phyloP scores from a whole-genome alignment of 2,797 vertebrate species.

The Manis pentadactyla region DNA sequence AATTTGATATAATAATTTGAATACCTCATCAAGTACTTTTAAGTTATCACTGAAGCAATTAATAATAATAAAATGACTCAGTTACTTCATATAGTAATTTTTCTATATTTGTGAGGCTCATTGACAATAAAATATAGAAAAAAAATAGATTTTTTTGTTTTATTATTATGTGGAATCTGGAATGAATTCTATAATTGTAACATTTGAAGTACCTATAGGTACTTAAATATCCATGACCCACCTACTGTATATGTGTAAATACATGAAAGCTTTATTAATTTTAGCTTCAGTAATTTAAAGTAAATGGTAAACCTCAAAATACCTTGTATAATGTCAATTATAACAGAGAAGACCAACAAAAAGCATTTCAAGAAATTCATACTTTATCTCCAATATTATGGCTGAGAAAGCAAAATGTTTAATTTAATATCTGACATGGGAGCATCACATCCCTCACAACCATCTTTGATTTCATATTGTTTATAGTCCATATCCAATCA shows the following conservation, averaged over 20 bases:
- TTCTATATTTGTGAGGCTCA: background rate
- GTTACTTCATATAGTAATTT: background rate
- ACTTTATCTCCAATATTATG: background rate
- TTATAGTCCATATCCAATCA: constrained; percentile 3
- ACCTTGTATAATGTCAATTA: background rate
- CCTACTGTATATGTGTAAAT: background rate
- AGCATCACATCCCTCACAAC: background rate
- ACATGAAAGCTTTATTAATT: background rate
- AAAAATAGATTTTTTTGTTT: background rate
- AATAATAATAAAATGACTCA: background rate
- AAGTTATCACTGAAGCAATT: background rate
- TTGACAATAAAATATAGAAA: constrained; percentile 6
- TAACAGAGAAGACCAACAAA: constrained; percentile 15
- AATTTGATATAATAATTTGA: constrained; percentile 30
- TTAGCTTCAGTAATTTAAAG: background rate
- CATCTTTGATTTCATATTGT: background rate
- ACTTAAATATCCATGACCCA: background rate
- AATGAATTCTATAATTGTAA: background rate
- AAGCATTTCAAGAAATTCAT: background rate
- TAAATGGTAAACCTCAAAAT: background rate
- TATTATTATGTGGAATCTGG: background rate
- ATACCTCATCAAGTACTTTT: background rate
- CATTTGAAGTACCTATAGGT: background rate
- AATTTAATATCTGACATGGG: background rate
- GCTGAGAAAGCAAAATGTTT: background rate